A percentile compares a stretch with the other conserved stretches of the same genome.
Evolutionary conservation across 2,797 vertebrate species (phyloP).

Genomic region (Lithobates sylvaticus): DNA sequence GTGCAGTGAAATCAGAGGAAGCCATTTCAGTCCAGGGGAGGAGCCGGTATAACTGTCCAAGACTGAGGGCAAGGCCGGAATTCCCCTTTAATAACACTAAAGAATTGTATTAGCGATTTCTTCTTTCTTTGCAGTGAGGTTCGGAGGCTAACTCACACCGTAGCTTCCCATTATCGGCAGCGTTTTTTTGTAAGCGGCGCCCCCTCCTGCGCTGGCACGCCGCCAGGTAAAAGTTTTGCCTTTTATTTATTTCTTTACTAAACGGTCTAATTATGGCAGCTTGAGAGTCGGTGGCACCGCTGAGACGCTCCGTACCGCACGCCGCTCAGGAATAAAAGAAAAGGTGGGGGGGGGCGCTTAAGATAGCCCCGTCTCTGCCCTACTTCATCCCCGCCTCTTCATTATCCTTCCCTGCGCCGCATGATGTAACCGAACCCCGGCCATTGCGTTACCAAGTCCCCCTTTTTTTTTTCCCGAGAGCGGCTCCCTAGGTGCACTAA

Average conservation of each 20-base stretch:
- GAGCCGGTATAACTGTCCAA: no score
- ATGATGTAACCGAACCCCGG: constrained; percentile 39
- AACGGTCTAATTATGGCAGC: constrained; percentile 14
- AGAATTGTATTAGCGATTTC: no score
- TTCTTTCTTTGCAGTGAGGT: no score
- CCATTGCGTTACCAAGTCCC: constrained; percentile 38
- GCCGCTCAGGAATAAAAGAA: constrained; percentile 17
- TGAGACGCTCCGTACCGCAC: background rate
- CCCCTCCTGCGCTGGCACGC: background rate
- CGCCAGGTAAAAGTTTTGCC: background rate
- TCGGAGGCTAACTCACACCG: no score
- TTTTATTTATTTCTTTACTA: background rate
- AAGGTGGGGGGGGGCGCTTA: background rate
- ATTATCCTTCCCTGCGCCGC: constrained; percentile 21
- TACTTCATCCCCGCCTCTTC: constrained; percentile 42
- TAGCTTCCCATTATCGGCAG: no score
- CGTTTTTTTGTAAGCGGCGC: no score
- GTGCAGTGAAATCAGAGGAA: no score
- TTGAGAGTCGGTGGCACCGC: background rate
- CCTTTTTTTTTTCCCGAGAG: background rate
- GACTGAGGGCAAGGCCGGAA: no score
- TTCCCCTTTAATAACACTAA: no score
- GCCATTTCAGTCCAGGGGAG: no score
- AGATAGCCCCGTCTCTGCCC: constrained; percentile 11
- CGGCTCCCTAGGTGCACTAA: constrained; percentile 45